Evolutionary conservation across 30 jellyfish, hydroid and myxozoan species (phyloP), one percentile per base, ranked within the genome.

Genomic region (Aurelia aurita complex sp. Pacific): DNA sequence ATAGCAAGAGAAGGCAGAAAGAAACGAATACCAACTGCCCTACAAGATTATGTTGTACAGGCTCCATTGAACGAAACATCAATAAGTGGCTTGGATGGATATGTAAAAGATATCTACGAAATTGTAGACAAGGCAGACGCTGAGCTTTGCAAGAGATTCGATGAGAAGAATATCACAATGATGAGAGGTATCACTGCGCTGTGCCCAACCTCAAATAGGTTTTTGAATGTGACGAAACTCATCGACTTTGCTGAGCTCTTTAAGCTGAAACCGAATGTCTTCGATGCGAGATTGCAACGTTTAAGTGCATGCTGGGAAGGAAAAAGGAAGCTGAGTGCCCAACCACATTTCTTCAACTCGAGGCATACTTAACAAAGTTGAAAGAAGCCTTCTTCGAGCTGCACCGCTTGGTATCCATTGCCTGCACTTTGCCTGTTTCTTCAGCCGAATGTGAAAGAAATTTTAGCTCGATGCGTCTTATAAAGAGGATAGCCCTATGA

Each of bases 141-240:
- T 10, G 88, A 57, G 23, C 80, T 77, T 38, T 36, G 65, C 76
- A 77, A 34, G 63, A 52, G 88, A 55, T 77, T 77, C 38, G 71
- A 54, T 42, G 80, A 38, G 6, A 79, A 79, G 55, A 79, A 66
- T 66, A 64, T 62, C 10, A 36, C 13, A 7, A 79, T 79, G 42
- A 79, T 79, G 89, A 38, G 59, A 65, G 83, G 89, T 15, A 81
- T 81, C 62, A 46, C 91, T 46, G 75, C 91, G 42, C 54, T 81
- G 65, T 67, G 85, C 11, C 91, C 91, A 42, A 55, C 23, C 2
- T 81, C 87, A 23, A 53, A 53, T 15, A 67, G 65, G 66, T 81
- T 81, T 57, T 53, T 81, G 76, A 76, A 55, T 67, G 86, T 7
- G 50, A 35, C 63, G n/a, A 10, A 15, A 15, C 79, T 50, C 43